These are phyloP conservation scores for Eilema griseolum DNA, from an alignment of 2,888 invertebrate species.

Conservation along the genomic window DNA sequence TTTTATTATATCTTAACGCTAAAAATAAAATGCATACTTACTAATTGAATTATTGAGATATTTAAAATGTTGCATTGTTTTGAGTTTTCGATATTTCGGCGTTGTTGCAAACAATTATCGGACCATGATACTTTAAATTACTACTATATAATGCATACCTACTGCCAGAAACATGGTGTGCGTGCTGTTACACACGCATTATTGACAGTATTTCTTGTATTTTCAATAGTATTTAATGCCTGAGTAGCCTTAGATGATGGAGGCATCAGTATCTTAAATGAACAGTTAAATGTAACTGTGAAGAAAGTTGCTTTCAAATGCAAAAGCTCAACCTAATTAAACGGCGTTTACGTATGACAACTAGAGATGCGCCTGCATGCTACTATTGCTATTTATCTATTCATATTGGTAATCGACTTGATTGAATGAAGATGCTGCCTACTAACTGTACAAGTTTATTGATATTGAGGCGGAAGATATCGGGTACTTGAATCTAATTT, in stretches of 20 bases:
- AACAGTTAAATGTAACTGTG: constrained; percentile 51
- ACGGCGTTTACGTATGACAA: constrained; percentile 38
- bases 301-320: constrained; percentile 48
- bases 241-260: not conserved
- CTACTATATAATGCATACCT: too few species aligned
- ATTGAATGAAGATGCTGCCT: constrained; percentile 14
- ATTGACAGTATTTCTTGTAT: too few species aligned
- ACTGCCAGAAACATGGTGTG: too few species aligned
- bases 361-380: constrained; percentile 15
- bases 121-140: too few species aligned
- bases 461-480: not conserved
- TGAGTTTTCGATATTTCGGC: too few species aligned
- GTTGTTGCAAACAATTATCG: too few species aligned
- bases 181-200: too few species aligned
- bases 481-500: not conserved
- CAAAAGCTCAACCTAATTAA: constrained; percentile 40
- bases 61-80: too few species aligned
- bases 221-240: too few species aligned
- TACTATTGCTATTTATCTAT: constrained; percentile 18
- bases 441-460: not conserved
- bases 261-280: constrained; percentile 32
- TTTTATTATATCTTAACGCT: too few species aligned
- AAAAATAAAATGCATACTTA: too few species aligned
- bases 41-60: too few species aligned
- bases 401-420: constrained; percentile 18